Evolutionary conservation across 2,888 invertebrate genomes (phyloP).

Genomic region (Pollenia griseotomentosa): DNA sequence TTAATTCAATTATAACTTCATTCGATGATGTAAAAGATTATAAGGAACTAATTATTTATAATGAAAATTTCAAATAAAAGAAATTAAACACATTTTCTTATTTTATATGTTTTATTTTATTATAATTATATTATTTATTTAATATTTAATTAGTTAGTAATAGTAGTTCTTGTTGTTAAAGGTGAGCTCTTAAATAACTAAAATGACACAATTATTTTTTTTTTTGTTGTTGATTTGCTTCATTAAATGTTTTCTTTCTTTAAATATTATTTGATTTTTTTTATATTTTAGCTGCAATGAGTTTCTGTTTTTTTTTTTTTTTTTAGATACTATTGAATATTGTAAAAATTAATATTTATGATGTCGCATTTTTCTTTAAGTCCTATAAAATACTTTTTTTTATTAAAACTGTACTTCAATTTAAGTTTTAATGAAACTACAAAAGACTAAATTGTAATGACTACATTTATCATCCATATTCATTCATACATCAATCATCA

Average conservation of each 20-base stretch:
- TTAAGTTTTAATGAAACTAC: slow-evolving; percentile 59
- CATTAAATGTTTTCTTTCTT: slow-evolving; percentile 36
- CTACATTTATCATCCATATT: slow-evolving; percentile 50
- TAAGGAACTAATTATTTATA: background rate
- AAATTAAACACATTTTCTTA: slow-evolving; percentile 10
- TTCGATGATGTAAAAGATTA: no score
- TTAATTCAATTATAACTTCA: no score
- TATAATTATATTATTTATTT: slow-evolving; percentile 62
- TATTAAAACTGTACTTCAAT: slow-evolving; percentile 54
- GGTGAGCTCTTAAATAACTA: slow-evolving; percentile 71
- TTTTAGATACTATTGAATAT: slow-evolving; percentile 24
- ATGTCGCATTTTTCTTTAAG: slow-evolving; percentile 18
- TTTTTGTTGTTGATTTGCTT: slow-evolving; percentile 36
- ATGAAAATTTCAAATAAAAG: background rate
- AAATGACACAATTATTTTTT: slow-evolving; percentile 69
- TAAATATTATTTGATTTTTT: slow-evolving; percentile 35
- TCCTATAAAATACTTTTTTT: slow-evolving; percentile 55
- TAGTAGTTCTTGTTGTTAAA: slow-evolving; percentile 65
- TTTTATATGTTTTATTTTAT: slow-evolving; percentile 55
- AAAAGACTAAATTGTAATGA: slow-evolving; percentile 69
- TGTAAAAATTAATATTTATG: slow-evolving; percentile 15
- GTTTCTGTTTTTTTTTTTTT: background rate
- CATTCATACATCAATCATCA: slow-evolving; percentile 11
- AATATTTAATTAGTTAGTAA: slow-evolving; percentile 60
- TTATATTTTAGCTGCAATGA: slow-evolving; percentile 44